Evolutionary conservation across 2,888 invertebrate genomes (phyloP).

Genomic region (Rambutsinella grinnellia): DNA sequence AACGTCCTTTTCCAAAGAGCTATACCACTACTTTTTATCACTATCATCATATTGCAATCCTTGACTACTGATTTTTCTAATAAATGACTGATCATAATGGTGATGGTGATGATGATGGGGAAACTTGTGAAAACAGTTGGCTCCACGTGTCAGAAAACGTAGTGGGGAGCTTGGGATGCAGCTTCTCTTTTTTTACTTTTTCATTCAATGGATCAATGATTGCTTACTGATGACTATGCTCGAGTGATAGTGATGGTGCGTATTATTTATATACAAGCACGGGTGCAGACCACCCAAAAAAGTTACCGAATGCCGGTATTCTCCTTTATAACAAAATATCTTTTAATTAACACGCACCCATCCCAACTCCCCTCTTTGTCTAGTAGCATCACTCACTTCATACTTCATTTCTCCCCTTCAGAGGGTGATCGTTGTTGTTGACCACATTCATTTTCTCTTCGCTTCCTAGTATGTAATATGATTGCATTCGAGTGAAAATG

Average conservation of each 20-base stretch:
- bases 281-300: no score
- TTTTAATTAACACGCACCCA: background rate
- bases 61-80: constrained; percentile 49
- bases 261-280: background rate
- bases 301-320: no score
- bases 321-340: no score
- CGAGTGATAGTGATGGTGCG: no score
- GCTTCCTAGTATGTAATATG: no score
- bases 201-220: background rate
- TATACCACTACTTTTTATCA: background rate
- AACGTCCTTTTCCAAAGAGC: background rate
- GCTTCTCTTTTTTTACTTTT: background rate
- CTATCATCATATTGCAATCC: constrained; percentile 31
- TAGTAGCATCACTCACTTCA: no score
- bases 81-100: constrained; percentile 8
- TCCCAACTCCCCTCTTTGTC: no score
- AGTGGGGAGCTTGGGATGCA: background rate
- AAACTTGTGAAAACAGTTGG: constrained; percentile 14
- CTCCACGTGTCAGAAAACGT: constrained; percentile 37
- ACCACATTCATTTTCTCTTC: background rate
- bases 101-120: constrained; percentile 5
- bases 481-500: no score
- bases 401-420: no score
- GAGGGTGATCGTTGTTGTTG: no score
- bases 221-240: background rate